phyloP scores from a whole-genome alignment of 2,888 invertebrate genomes.

The Petrophora chlorosata region DNA sequence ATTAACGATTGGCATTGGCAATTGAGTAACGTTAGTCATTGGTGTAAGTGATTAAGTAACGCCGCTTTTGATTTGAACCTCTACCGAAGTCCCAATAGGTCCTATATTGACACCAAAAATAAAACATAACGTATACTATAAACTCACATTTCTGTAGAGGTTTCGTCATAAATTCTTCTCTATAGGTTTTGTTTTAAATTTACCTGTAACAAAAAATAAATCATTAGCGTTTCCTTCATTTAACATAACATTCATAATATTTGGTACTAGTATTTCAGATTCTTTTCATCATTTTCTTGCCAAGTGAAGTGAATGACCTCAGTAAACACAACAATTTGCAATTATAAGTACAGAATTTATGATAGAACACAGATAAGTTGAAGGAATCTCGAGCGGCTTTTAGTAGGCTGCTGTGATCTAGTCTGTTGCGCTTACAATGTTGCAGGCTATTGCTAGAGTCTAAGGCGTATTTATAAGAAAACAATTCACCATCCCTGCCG shows the following conservation, averaged over 20 bases:
- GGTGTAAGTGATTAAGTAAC: not conserved
- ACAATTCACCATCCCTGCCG: constrained; percentile 1
- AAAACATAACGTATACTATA: too few relatives aligned
- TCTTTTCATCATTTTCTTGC: too few relatives aligned
- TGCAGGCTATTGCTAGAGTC: not conserved
- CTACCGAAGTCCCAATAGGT: too few relatives aligned
- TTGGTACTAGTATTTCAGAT: too few relatives aligned
- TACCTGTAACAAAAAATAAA: constrained; percentile 45
- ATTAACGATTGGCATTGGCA: constrained; percentile 18
- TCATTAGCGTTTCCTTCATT: not conserved
- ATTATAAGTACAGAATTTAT: not conserved
- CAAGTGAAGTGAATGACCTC: too few relatives aligned
- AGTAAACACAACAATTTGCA: too few relatives aligned
- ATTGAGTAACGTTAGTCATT: constrained; percentile 9
- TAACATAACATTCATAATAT: not conserved
- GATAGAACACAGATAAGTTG: not conserved
- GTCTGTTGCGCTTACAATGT: constrained; percentile 5
- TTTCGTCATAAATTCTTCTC: too few relatives aligned
- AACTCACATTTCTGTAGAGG: too few relatives aligned
- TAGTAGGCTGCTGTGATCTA: not conserved
- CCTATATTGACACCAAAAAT: too few relatives aligned
- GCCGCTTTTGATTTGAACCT: not conserved
- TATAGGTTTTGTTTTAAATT: constrained; percentile 4
- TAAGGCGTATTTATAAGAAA: not conserved
- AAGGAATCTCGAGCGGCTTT: not conserved